These are phyloP conservation scores for Sakesphorus luctuosus DNA, from an alignment of 2,113 vertebrate species.

Conservation along the genomic window DNA sequence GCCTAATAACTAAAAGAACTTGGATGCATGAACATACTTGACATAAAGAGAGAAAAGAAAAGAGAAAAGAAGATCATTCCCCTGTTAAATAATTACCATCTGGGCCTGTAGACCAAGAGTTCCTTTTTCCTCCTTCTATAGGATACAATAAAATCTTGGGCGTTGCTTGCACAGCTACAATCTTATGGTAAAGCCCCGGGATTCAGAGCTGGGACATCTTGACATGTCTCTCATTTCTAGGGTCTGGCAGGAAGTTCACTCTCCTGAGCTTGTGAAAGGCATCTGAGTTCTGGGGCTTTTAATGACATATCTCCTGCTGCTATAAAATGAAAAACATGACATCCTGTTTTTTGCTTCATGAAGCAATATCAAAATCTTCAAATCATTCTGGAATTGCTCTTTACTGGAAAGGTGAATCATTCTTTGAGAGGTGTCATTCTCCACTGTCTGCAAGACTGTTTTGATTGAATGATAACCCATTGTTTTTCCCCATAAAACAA, in stretches of 20 bases:
- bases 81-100: not conserved
- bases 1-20: not conserved
- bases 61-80: not conserved
- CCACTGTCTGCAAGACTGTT: not conserved
- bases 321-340: not conserved
- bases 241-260: not conserved
- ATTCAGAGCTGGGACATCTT: not conserved
- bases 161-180: not conserved
- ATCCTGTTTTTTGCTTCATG: not conserved
- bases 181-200: not conserved
- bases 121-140: not conserved
- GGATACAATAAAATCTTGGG: not conserved
- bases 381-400: not conserved
- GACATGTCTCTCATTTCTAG: not conserved
- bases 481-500: not conserved
- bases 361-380: conserved; percentile 18
- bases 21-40: not conserved
- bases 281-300: not conserved
- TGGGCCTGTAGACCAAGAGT: not conserved
- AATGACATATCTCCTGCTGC: not conserved
- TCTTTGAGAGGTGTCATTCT: conserved; percentile 23
- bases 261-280: not conserved
- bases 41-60: not conserved
- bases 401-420: conserved; percentile 23
- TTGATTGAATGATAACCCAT: not conserved